phyloP scores from a whole-genome alignment of 2,113 vertebrate genomes.

The Colossoma macropomum region DNA sequence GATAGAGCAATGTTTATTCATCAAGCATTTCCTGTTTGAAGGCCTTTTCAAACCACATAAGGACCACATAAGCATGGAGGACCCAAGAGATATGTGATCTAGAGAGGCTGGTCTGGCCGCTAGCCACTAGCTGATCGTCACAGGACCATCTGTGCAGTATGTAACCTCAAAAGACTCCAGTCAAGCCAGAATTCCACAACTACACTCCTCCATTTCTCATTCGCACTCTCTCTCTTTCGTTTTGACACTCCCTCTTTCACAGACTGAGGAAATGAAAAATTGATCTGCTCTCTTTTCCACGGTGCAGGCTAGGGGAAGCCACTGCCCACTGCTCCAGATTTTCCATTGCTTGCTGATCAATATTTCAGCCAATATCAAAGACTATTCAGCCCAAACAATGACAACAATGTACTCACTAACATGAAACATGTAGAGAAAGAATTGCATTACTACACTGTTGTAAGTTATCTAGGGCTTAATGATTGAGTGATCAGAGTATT shows the following conservation, averaged over 20 bases:
- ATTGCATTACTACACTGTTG: no score
- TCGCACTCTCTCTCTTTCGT: not conserved
- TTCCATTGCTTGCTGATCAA: slow-evolving; percentile 11
- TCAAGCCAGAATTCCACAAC: not conserved
- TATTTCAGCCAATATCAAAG: not conserved
- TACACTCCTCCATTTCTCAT: not conserved
- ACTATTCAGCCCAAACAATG: not conserved
- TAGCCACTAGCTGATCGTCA: slow-evolving; percentile 3
- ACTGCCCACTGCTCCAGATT: slow-evolving; percentile 5
- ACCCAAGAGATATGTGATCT: slow-evolving; percentile 14
- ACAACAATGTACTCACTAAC: not conserved
- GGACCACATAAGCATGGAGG: not conserved
- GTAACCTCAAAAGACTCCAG: slow-evolving; percentile 9
- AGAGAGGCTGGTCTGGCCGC: slow-evolving; percentile 17
- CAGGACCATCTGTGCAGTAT: slow-evolving; percentile 41
- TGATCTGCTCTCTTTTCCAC: slow-evolving; percentile 3
- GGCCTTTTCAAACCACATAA: not conserved
- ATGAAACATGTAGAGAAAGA: no score
- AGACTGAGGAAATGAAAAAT: slow-evolving; percentile 37
- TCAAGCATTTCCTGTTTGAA: slow-evolving; percentile 10
- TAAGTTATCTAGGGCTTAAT: no score
- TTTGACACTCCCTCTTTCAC: not conserved
- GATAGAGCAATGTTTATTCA: not conserved
- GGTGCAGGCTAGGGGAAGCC: not conserved
- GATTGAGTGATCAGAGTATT: no score